Base-by-base conservation (phyloP, 2,797 vertebrate genomes). In the Lepus townsendii region DNA sequence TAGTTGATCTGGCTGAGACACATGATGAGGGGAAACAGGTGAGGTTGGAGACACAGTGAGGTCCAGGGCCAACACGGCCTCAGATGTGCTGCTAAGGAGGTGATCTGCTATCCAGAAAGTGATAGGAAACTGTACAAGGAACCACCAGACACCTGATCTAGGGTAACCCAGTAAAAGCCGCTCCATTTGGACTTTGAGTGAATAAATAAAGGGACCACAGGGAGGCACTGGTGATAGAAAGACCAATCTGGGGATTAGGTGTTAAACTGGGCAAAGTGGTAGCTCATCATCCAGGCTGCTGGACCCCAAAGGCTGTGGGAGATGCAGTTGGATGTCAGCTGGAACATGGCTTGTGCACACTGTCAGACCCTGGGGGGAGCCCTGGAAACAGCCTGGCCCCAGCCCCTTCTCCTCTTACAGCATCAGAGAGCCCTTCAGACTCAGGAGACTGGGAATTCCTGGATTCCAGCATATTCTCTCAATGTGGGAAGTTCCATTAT, bases 231-330 rank as follows among this genome's bases (percentile, higher is more conserved):
- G 1, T 32, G 38, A 91, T 22, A 60, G 7, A 91, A 32, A 65
- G 26, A 84, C 62, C 76, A 86, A 66, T 42, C 47, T 50, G 38
- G 20, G 47, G 30, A 84, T 52, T 68, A n/a, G 13, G 7, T 20
- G 8, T 62, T 91, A 93, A 77, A 68, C 75, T 86, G 79, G 65
- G 24, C 13, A 85, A 90, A 86, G 63, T 35, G 75, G 52, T 57
- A 88, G 50, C 60, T 63, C 24, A 38, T 65, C 77, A 84, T 75
- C 35, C n/a, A 87, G 62, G 38, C 42, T 60, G 30, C 42, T 54
- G n/a, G 35, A 80, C 52, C 19, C 30, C 27, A 62, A 69, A 27
- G 7, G 20, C 32, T 72, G 27, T 1, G 5, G 35, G 68, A n/a
- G 62, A 38, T 82, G 27, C 27, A 65, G 30, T 20, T 80, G 20